Conservation (phyloP, 2,113 vertebrate genomes). For the Ailurus styani region DNA sequence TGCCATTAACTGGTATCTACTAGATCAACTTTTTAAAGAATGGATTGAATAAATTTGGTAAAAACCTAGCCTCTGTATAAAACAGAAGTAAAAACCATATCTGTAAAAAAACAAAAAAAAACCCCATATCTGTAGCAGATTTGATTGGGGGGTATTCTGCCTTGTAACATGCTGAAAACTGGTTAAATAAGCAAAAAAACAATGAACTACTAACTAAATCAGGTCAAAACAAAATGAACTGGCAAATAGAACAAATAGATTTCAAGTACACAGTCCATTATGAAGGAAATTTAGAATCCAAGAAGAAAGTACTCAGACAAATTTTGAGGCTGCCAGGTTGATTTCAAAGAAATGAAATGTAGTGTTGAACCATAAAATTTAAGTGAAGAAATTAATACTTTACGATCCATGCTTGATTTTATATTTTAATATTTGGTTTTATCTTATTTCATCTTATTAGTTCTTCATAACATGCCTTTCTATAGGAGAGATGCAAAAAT, state of each 20-base stretch:
- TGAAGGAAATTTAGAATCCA: neutral
- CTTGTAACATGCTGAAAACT: neutral
- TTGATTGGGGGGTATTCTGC: neutral
- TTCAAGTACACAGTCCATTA: neutral
- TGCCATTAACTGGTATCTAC: neutral
- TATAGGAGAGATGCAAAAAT: neutral
- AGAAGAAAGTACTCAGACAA: neutral
- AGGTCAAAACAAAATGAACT: neutral
- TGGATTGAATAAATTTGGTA: neutral
- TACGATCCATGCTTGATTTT: neutral
- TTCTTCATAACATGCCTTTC: neutral
- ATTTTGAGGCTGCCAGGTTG: neutral
- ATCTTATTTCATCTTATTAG: neutral
- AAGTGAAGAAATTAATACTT: conserved; percentile 6
- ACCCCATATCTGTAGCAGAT: neutral
- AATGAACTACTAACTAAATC: neutral
- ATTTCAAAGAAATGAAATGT: neutral
- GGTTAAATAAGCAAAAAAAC: neutral
- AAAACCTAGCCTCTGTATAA: neutral
- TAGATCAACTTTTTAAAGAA: neutral
- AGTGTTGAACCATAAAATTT: neutral
- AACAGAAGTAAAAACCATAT: neutral
- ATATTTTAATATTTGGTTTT: conserved; percentile 31
- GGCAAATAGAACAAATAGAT: neutral
- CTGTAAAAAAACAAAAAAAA: too few species aligned